Base-by-base conservation (phyloP, 2,113 vertebrate genomes). In the Silurus meridionalis region DNA sequence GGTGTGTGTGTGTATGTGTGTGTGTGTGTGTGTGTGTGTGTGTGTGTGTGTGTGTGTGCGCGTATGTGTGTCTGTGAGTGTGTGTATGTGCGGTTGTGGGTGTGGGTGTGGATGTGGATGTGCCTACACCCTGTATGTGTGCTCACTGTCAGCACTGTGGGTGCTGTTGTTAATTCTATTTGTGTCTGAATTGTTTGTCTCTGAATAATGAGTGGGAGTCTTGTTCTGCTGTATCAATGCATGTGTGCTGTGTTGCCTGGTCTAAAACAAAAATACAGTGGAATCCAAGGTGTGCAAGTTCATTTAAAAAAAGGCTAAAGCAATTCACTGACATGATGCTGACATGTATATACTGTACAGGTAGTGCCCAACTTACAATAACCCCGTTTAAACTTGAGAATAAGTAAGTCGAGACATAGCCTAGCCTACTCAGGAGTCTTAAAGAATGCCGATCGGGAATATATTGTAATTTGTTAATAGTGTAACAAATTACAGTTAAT, bases 111-210 rank as follows among this genome's bases (percentile, higher is more conserved):
- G 55, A 71, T 71, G 60, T 78, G 78, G 74, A 28, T 28, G 48
- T 50, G 67, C 58, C 61, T 78, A 74, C 74, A 55, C 72, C 66
- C 63, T 71, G 69, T 82, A 77, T 67, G 80, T 67, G 78, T 28
- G 50, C 85, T 75, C 85, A 28, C 80, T 77, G 80, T 87, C 85
- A 83, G 37, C 71, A 82, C 85, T 25, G 60, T 83, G 80, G 85
- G 85, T 87, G 85, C 61, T 78, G 85, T 86, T 82, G 85, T 83
- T 87, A 87, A 75, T 82, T 82, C 85, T 87, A 87, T 87, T 87
- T 84, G 82, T 92, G 75, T 25, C 84, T 83, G 91, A 64, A 82
- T 83, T 80, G 69, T 85, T 85, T 89, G 83, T 87, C 85, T 61
- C 63, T 85, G 85, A 85, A 87, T 87, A 87, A 87, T 88, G 88